Evolutionary conservation across 2,888 invertebrate genomes (phyloP), one percentile per base, ranked within the genome.

Genomic region (Pelosia muscerda): DNA sequence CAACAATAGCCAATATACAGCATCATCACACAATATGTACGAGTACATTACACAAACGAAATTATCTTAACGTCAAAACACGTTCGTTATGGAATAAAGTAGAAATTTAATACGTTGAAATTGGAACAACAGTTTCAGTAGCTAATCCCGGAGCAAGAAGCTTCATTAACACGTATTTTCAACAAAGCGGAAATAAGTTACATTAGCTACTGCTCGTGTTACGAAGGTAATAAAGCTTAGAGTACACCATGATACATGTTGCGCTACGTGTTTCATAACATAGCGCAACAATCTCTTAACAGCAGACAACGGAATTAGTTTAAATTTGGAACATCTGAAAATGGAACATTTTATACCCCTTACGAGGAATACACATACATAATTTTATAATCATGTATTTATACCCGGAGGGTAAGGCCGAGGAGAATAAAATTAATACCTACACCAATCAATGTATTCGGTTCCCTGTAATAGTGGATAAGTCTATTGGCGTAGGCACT

Each of bases 81-180:
- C 49, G 38, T 76, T 65, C 19, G 19, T 58, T 19, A 53, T 55
- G 10, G 0, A 71, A 69, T 68, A 26, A 68, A 49, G 55, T 57
- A 62, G 76, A 75, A 78, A 76, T 60, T 26, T 71, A 62, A 69
- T 68, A 70, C 63, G 56, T 57, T 22, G 53, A 69, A 74, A 63
- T 61, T 63, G 66, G 11, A 71, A 70, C 55, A 72, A 68, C 42
- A 70, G 68, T 71, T 71, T 63, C 65, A 66, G 66, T 61, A 66
- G 71, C 72, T 75, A 74, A 81, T 75, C 71, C 68, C 67, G n/a
- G 55, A 55, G 42, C 65, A 63, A 69, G 74, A 62, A 77, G 69
- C 74, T 69, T 73, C 77, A 81, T 75, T 78, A 78, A 78, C 75
- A 72, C 67, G 73, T 71, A 57, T 72, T 67, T 66, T 57, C 60